Evolutionary conservation across 1,140 invertebrate species (phyloP), one percentile per base, ranked within the genome.

Genomic region (Apis mellifera): DNA sequence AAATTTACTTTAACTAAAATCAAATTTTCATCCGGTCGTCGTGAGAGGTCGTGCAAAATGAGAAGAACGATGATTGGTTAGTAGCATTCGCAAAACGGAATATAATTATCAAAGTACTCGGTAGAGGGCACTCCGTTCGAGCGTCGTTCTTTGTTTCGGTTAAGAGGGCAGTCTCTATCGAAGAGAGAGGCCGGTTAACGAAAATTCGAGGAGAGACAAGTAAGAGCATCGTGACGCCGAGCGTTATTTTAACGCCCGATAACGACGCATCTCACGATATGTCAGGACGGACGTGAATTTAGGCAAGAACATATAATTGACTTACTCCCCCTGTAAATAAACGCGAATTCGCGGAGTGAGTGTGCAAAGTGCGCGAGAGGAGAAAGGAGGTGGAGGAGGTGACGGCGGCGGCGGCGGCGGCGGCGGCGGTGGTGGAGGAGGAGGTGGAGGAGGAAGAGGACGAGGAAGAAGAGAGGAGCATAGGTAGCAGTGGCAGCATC

Each of bases 101-200:
- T 21, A 17, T n/a, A 59, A 76, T 62, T 83, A 21, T n/a, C 19
- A 50, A 62, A 59, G 32, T 21, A 21, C 69, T 90, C 89, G 83
- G 42, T 23, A 84, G 87, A 85, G 54, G 75, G 87, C 86, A 73
- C 75, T 13, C 21, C n/a, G 50, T 89, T 76, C 92, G 90, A 86
- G 93, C 93, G 93, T 94, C 93, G 93, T 94, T 94, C 93, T 94
- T 94, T 94, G 93, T 94, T 93, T 93, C 93, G 91, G 85, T 89
- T 87, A 89, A 89, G 90, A 89, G 90, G 90, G 86, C 91, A 93
- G 92, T 94, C 91, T 93, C 90, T 88, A 91, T 92, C 91, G 84
- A 90, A 90, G 87, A 82, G 59, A 85, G 81, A 90, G 91, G 86
- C 90, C 93, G 92, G 91, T 83, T 82, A 87, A 87, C 83, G 85